Evolutionary conservation across 2,113 vertebrate genomes (phyloP).

Genomic region (Daubentonia madagascariensis): DNA sequence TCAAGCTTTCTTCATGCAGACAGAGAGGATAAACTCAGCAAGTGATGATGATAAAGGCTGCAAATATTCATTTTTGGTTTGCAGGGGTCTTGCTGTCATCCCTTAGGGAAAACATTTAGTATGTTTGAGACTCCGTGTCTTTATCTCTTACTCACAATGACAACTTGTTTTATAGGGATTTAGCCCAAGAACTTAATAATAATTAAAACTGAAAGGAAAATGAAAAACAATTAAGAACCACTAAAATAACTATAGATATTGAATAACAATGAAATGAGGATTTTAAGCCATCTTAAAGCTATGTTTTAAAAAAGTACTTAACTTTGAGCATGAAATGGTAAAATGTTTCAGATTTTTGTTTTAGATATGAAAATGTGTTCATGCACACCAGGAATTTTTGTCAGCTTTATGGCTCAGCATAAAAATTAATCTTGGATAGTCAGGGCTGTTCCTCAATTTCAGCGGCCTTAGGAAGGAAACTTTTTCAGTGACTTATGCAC

Average conservation of each 20-base stretch:
- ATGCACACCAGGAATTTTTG: conserved; percentile 4
- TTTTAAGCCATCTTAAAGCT: neutral
- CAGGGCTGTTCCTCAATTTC: conserved; percentile 17
- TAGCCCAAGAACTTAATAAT: neutral
- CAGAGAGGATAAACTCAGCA: neutral
- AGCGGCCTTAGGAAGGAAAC: neutral
- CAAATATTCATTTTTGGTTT: neutral
- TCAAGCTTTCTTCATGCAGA: neutral
- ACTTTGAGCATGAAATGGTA: neutral
- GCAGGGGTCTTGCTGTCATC: neutral
- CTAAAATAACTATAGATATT: conserved; percentile 20
- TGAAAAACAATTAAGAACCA: neutral
- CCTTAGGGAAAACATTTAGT: neutral
- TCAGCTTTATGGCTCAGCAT: neutral
- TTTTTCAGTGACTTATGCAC: neutral
- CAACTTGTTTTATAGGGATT: neutral
- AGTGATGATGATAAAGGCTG: neutral
- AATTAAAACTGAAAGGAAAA: conserved; percentile 30
- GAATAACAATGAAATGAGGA: neutral
- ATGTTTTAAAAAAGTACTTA: neutral
- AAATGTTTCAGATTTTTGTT: conserved; percentile 31
- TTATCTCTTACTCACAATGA: neutral
- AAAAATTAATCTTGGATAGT: conserved; percentile 41
- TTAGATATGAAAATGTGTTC: conserved; percentile 49
- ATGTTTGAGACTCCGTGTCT: neutral